Evolutionary conservation across 2,113 vertebrate genomes (phyloP).

Genomic region (Vulpes lagopus): DNA sequence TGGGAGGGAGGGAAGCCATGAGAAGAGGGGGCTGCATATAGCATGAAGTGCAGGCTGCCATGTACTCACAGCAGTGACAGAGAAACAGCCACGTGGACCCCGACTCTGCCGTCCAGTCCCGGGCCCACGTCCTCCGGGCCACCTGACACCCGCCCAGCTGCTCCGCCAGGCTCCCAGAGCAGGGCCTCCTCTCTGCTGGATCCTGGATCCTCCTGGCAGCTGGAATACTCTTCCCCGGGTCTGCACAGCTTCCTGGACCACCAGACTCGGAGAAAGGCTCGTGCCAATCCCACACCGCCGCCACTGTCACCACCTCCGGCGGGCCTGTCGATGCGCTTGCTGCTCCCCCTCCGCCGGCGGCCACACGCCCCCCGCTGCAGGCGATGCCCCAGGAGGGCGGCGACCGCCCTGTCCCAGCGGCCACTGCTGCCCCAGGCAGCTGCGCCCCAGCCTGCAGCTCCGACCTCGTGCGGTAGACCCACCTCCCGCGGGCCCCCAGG

Average conservation of each 20-base stretch:
- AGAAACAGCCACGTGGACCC: fast-evolving
- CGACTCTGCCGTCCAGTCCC: background rate
- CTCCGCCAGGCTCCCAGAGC: background rate
- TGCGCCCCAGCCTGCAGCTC: background rate
- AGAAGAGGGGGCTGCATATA: fast-evolving
- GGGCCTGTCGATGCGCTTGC: fast-evolving
- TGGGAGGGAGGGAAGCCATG: background rate
- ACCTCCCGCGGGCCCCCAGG: no score
- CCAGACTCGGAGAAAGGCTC: fast-evolving
- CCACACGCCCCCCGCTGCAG: background rate
- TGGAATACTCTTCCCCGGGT: background rate
- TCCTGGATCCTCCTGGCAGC: background rate
- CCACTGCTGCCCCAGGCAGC: background rate
- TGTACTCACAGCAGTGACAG: fast-evolving
- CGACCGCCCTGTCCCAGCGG: fast-evolving
- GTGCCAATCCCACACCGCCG: fast-evolving
- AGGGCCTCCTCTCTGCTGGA: background rate
- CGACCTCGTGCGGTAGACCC: fast-evolving
- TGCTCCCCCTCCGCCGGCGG: fast-evolving
- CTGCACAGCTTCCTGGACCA: background rate
- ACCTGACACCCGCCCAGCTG: fast-evolving
- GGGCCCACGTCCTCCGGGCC: fast-evolving
- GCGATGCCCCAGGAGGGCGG: fast-evolving
- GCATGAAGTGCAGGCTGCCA: fast-evolving
- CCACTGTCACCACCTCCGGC: fast-evolving